Evolutionary conservation across 30 jellyfish, hydroid and myxozoan genomes (phyloP), one percentile per base, ranked within the genome.

Genomic region (Catostylus mosaicus): DNA sequence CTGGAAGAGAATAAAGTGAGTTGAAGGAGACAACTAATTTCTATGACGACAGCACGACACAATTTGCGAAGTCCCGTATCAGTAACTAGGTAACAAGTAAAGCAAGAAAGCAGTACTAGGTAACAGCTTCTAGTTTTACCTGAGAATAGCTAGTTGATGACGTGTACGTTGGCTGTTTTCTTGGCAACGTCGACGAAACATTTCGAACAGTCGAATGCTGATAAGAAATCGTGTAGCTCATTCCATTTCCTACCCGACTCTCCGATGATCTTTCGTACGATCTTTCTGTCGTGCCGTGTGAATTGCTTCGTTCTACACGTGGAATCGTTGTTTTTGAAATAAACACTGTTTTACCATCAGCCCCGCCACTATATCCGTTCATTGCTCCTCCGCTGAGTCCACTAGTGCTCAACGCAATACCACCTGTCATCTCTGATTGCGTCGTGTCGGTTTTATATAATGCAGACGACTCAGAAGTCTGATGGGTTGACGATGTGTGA

Each of bases 161-260:
- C 1, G 78, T 29, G 45, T 64, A n/a, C 18, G 87, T 3, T 32
- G 89, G 78, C 54, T 34, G 81, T 66, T 75, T 82, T 64, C 89
- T 63, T 33, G 90, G 93, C 56, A 75, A 75, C 47, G 93, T 56
- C 69, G 97, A 48, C 43, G 97, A 79, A 4, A 87, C 89, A 35
- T 78, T 88, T 12, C 90, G 90, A 67, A 88, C 90, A 0, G 94
- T 72, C 78, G 97, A 81, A 33, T 90, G 97, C 70, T 90, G 96
- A 73, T 90, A 90, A 33, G 96, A 34, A 45, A 82, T 80, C 12
- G 96, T 62, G 59, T 82, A 90, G 26, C 90, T 65, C 70, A 62
- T 75, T 62, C 94, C 94, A 34, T 73, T 73, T 37, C 87, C 87
- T 43, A 35, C 30, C 33, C 87, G 87, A 59, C 73, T 83, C 33